Evolutionary conservation across 2,113 vertebrate species (phyloP).

Genomic region (Prunella himalayana): DNA sequence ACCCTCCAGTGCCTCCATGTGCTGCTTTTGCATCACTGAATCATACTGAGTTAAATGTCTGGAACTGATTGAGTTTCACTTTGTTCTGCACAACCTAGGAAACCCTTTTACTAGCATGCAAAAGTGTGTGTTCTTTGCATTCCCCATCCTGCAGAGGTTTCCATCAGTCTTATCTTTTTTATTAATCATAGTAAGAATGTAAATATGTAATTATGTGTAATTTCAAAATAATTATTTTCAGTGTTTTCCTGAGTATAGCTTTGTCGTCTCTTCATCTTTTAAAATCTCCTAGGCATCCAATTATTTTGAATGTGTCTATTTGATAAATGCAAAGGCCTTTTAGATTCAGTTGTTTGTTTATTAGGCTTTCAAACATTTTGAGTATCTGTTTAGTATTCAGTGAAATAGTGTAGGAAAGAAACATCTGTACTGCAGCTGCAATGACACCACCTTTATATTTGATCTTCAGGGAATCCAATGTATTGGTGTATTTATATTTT

Average conservation of each 20-base stretch:
- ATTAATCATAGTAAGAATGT: background rate
- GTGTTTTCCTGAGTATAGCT: background rate
- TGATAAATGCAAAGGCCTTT: slow-evolving; percentile 40
- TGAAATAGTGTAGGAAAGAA: slow-evolving; percentile 23
- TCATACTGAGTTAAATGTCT: background rate
- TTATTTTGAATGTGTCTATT: slow-evolving; percentile 27
- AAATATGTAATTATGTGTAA: slow-evolving; percentile 28
- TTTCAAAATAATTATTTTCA: slow-evolving; percentile 38
- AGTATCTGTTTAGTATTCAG: slow-evolving; percentile 7
- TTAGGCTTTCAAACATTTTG: slow-evolving; percentile 38
- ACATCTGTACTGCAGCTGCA: slow-evolving; percentile 60
- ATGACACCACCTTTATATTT: slow-evolving; percentile 18
- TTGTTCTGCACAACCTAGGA: background rate
- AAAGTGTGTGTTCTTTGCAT: background rate
- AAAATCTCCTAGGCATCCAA: slow-evolving; percentile 25
- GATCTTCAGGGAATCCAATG: background rate
- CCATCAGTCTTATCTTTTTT: background rate
- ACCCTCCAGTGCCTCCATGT: background rate
- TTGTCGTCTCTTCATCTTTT: background rate
- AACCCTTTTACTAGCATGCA: background rate
- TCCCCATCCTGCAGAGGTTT: background rate
- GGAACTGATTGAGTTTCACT: background rate
- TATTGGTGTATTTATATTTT: background rate
- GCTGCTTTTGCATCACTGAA: background rate
- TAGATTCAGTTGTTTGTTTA: slow-evolving; percentile 57